These are phyloP conservation scores for Verasper variegatus DNA, from an alignment of 2,113 vertebrate species.

Conservation along the genomic window DNA sequence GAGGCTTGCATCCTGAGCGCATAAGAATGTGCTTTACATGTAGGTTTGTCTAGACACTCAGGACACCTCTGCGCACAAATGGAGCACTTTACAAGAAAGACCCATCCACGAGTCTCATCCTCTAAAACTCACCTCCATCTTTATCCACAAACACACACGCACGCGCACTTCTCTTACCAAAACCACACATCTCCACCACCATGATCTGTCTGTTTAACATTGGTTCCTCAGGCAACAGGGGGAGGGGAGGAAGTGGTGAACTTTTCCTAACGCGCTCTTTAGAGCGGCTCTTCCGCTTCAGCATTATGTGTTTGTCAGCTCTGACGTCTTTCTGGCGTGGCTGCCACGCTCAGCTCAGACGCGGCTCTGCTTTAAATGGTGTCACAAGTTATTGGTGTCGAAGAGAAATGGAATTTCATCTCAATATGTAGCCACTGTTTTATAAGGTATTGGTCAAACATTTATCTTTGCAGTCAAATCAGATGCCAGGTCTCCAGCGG, in stretches of 20 bases:
- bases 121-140: conserved; percentile 23
- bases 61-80: conserved; percentile 59
- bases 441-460: not conserved
- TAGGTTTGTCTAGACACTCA: conserved; percentile 63
- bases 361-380: no score
- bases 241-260: not conserved
- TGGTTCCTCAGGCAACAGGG: conserved; percentile 16
- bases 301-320: not conserved
- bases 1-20: conserved; percentile 43
- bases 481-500: not conserved
- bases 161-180: conserved; percentile 1
- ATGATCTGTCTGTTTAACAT: conserved; percentile 48
- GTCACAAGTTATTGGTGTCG: not conserved
- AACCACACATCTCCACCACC: conserved; percentile 32
- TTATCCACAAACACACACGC: not conserved
- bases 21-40: conserved; percentile 44
- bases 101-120: conserved; percentile 32
- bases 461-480: not conserved
- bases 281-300: not conserved
- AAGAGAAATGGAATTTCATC: not conserved
- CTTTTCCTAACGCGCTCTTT: not conserved
- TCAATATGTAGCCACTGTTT: not conserved
- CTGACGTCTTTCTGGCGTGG: not conserved
- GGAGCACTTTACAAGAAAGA: conserved; percentile 60
- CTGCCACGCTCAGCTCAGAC: not conserved